Percentiles rank a stretch among this genome's conserved stretches.
phyloP scores from a whole-genome alignment of 2,888 invertebrate species.

The Geophilus truncorum region DNA sequence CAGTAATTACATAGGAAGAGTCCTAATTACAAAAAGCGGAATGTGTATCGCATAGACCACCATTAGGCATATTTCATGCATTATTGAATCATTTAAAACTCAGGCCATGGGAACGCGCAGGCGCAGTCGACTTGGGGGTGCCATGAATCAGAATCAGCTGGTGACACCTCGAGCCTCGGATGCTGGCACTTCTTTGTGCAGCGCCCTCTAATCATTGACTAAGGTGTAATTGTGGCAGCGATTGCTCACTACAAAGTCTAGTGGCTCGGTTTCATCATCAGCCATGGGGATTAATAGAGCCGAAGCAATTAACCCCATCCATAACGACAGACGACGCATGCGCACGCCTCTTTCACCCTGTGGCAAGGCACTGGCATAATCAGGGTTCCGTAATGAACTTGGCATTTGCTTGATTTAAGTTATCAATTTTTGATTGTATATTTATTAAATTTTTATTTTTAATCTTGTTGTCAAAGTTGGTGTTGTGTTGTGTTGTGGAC shows the following conservation, averaged over 20 bases:
- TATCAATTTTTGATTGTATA: too few species aligned
- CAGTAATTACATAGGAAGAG: neutral
- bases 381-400: too few species aligned
- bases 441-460: too few species aligned
- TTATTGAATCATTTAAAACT: neutral
- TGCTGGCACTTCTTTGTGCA: neutral
- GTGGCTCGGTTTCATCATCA: neutral
- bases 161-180: constrained; percentile 4
- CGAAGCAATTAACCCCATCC: neutral
- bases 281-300: constrained; percentile 10
- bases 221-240: neutral
- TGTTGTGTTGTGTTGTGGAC: too few species aligned
- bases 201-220: neutral
- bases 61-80: neutral
- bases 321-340: neutral
- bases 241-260: neutral
- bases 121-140: neutral
- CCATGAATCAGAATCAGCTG: neutral
- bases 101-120: neutral
- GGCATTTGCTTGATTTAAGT: too few species aligned
- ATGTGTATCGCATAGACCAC: neutral
- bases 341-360: neutral
- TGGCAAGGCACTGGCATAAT: neutral
- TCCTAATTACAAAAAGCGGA: neutral
- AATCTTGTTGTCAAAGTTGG: too few species aligned